phyloP scores from a whole-genome alignment of 92 coral and sea anemone genomes.

The Muricea muricata region DNA sequence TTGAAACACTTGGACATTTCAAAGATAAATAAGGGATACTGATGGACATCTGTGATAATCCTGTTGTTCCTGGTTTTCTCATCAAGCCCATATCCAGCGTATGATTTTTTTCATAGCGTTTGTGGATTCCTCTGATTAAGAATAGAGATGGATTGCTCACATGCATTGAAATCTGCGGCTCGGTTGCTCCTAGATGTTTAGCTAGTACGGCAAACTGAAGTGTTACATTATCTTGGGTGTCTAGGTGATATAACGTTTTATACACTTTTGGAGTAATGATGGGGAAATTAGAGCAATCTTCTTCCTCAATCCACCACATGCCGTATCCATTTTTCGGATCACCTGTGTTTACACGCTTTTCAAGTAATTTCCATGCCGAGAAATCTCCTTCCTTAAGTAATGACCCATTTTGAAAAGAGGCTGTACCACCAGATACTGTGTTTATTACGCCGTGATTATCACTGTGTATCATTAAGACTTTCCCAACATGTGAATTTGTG shows the following conservation, averaged over 20 bases:
- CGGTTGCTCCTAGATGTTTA: slow-evolving; percentile 39
- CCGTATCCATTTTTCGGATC: slow-evolving; percentile 35
- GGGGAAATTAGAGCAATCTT: slow-evolving; percentile 76
- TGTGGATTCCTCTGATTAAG: slow-evolving; percentile 49
- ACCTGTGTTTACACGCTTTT: slow-evolving; percentile 24
- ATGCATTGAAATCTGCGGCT: slow-evolving; percentile 52
- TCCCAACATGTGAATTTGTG: slow-evolving; percentile 52
- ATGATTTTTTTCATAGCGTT: slow-evolving; percentile 59
- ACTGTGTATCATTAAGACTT: slow-evolving; percentile 44
- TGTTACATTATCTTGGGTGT: slow-evolving; percentile 75
- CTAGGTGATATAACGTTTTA: slow-evolving; percentile 75
- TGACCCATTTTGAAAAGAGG: slow-evolving; percentile 27
- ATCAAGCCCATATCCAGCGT: slow-evolving; percentile 62
- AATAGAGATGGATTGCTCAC: slow-evolving; percentile 81
- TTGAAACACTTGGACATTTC: slow-evolving; percentile 72
- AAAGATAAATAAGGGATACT: slow-evolving; percentile 74
- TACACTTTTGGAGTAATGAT: slow-evolving; percentile 54
- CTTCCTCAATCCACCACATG: slow-evolving; percentile 91
- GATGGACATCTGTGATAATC: slow-evolving; percentile 75
- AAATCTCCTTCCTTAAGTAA: slow-evolving; percentile 48
- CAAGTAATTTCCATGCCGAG: slow-evolving; percentile 70
- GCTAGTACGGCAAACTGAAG: slow-evolving; percentile 69
- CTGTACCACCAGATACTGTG: slow-evolving; percentile 32
- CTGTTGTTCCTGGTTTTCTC: slow-evolving; percentile 79
- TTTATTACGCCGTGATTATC: slow-evolving; percentile 49